Percentiles rank a stretch among this genome's conserved stretches.
These are phyloP conservation scores for Ophion slaviceki DNA, from an alignment of 2,888 invertebrate genomes.

Conservation along the genomic window DNA sequence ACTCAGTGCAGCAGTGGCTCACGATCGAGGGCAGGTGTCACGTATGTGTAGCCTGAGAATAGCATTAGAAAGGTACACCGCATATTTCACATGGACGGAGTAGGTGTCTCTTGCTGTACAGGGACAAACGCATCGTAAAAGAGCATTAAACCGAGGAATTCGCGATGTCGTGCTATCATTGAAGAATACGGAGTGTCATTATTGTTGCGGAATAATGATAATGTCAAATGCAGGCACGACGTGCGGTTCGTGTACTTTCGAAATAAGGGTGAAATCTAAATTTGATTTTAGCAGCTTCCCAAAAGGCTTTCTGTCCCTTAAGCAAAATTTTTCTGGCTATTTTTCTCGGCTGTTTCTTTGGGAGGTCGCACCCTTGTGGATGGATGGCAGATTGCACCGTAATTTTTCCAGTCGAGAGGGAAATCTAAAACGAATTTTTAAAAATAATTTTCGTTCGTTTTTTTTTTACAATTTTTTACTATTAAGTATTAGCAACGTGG, in stretches of 20 bases:
- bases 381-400: no score
- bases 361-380: no score
- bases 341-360: no score
- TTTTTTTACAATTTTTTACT: no score
- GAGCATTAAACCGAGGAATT: conserved; percentile 44
- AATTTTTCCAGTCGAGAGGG: no score
- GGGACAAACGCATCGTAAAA: conserved; percentile 49
- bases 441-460: no score
- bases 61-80: conserved; percentile 45
- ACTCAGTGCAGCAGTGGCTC: background rate
- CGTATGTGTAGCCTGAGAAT: conserved; percentile 16
- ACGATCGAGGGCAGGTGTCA: conserved; percentile 47
- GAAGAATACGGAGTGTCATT: background rate
- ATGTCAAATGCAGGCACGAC: background rate
- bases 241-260: no score
- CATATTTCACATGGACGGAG: background rate
- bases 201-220: background rate
- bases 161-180: background rate
- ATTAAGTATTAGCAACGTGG: no score
- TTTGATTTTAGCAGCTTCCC: no score
- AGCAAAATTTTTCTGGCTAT: no score
- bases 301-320: background rate
- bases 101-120: conserved; percentile 30
- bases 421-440: no score
- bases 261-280: no score